Base-by-base conservation (phyloP, 2,797 vertebrate species). In the Phataginus tricuspis region DNA sequence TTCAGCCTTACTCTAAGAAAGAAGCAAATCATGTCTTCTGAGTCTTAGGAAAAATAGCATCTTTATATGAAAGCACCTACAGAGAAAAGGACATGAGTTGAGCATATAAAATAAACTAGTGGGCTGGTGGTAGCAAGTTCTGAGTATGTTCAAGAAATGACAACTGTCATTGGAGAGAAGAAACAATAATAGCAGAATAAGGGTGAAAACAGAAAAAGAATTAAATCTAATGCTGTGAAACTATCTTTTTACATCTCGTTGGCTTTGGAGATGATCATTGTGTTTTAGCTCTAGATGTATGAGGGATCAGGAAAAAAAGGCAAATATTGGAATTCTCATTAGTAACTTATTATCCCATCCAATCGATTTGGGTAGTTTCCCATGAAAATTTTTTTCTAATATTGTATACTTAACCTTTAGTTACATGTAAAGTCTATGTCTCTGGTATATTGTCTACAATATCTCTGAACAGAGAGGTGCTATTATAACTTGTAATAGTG, bases 301-400 rank as follows among this genome's bases (percentile, higher is more conserved):
- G 51, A 59, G 5, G 12, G 77, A 66, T 57, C 23, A 71, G 42
- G 45, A 45, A 72, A 68, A 93, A 68, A 95, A 64, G 39, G 4
- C 68, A 94, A 85, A 66, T 72, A 1, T 55, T 84, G 15, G 25
- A 88, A 95, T 88, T 94, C 51, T 85, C 53, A 79, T 5, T 83
- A 77, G 45, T 94, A 91, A 57, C 42, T 5, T 71, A 53, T 59
- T 86, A 83, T 78, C 12, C 42, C 49, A 37, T 42, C 10, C 71
- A 88, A 72, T 59, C 42, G 12, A 57, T 84, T 92, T 84, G 61
- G 19, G 19, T 61, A 91, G 53, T 91, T 96, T 83, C 57, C 63
- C 4, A 9, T 55, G 66, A 55, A 80, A 83, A 66, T 69, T 83
- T 4, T 90, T 94, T 88, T 78, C 53, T 88, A 86, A 79, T 88